A percentile compares a stretch with the other conserved stretches of the same genome.
phyloP scores from a whole-genome alignment of 2,113 vertebrate genomes.

The Fulmarus glacialis region DNA sequence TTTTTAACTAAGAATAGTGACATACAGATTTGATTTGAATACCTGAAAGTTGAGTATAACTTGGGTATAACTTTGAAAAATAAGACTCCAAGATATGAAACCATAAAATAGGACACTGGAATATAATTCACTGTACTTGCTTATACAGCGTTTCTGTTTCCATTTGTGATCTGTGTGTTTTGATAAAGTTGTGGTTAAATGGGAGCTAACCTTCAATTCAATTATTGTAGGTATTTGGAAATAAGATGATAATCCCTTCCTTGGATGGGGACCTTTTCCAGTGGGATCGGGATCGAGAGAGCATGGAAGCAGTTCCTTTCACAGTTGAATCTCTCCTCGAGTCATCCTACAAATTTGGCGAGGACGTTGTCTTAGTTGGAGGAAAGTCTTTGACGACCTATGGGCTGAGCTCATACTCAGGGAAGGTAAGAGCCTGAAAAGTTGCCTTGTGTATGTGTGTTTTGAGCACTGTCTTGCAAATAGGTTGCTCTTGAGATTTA shows the following conservation, averaged over 20 bases:
- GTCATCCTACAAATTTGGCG: conserved; percentile 93
- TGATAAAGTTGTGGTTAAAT: neutral
- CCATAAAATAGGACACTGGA: neutral
- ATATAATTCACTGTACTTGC: neutral
- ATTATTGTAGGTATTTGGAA: conserved; percentile 89
- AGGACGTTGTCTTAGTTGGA: conserved; percentile 94
- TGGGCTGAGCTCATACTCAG: conserved; percentile 90
- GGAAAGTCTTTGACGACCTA: conserved; percentile 95
- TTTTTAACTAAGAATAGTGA: neutral
- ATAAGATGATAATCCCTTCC: conserved; percentile 97
- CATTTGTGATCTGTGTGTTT: neutral
- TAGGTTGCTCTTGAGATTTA: neutral
- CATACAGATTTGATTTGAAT: neutral
- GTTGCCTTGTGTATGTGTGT: neutral
- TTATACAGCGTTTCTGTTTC: neutral
- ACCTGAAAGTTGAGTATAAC: neutral
- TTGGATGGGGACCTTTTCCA: conserved; percentile 97
- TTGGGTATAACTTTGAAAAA: neutral
- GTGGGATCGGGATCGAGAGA: conserved; percentile 95
- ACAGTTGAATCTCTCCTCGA: conserved; percentile 96
- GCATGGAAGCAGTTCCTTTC: conserved; percentile 97
- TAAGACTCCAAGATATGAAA: neutral
- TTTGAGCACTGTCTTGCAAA: neutral
- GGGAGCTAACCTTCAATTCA: neutral
- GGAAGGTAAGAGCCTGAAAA: conserved; percentile 82